Conservation (phyloP, 53 echinoderm and acorn worm species). For the Luidia sarsii region DNA sequence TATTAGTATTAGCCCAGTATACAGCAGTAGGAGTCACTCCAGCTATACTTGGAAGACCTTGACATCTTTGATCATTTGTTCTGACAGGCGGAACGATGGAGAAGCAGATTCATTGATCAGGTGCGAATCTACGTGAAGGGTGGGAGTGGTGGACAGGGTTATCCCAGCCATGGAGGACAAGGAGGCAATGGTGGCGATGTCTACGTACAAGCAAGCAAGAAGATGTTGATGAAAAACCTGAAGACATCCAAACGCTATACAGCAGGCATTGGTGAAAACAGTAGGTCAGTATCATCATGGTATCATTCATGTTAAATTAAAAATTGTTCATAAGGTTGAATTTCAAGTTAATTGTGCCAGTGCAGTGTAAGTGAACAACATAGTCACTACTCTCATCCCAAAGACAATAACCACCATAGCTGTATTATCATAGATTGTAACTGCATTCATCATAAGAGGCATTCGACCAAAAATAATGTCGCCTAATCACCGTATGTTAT, state of each 20-base stretch:
- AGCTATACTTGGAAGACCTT: too few relatives aligned
- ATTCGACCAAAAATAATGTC: too few relatives aligned
- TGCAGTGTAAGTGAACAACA: too few relatives aligned
- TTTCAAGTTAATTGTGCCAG: neutral
- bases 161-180: conserved; percentile 79
- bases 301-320: neutral
- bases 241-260: conserved; percentile 65
- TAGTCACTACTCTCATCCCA: too few relatives aligned
- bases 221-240: conserved; percentile 63
- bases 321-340: neutral
- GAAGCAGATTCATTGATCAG: conserved; percentile 71
- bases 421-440: too few relatives aligned
- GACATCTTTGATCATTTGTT: neutral
- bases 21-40: too few relatives aligned
- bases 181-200: conserved; percentile 90
- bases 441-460: too few relatives aligned
- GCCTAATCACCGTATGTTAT: too few relatives aligned
- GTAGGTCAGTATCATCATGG: conserved; percentile 72
- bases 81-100: conserved; percentile 31
- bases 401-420: too few relatives aligned
- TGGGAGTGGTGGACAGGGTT: conserved; percentile 87
- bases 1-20: too few relatives aligned
- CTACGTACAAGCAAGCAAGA: conserved; percentile 61
- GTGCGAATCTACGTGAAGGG: conserved; percentile 79
- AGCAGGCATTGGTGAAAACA: conserved; percentile 80